Base-by-base conservation (phyloP, 2,888 invertebrate species). In the Merodon equestris region DNA sequence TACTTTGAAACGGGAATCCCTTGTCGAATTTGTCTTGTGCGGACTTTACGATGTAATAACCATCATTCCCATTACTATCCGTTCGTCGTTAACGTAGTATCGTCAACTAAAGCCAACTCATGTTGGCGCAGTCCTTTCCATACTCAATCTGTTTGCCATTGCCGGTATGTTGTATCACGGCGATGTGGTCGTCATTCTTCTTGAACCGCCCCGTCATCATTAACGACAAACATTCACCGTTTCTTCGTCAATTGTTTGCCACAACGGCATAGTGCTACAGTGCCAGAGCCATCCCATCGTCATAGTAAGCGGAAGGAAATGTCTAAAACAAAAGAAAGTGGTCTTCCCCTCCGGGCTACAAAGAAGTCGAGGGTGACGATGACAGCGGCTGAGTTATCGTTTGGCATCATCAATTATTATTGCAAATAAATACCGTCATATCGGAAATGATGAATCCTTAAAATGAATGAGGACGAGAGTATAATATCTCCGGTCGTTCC, bases 361-460 rank as follows among this genome's bases (percentile, higher is more conserved):
- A 15, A 18, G 27, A 7, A 47, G n/a, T n/a, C 56, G 17, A 3
- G 14, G 10, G 18, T 10, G 44, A 14, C 17, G 48, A 18, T 38
- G 14, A 44, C 18, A 50, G 60, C 15, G 45, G 48, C 12, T 42
- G 66, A 73, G 68, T 63, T 73, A 73, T 79, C 79, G 79, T 79
- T 68, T 63, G 73, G 68, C 60, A 68, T 79, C 79, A 79, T 79
- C 79, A 79, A 79, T 79, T 79, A 73, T 68, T 79, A 79, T 79
- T 79, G 79, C 73, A 79, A 79, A 79, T 79, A 79, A 79, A 79
- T 79, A 73, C 79, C 73, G 73, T 79, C 79, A 68, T 79, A 73
- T 79, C 79, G 79, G 79, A 79, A 73, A 73, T 79, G 79, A 79
- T 79, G 79, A 79, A 79, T 79, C 73, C 79, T 68, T 79, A 73